Evolutionary conservation across 92 coral and sea anemone species (phyloP), one percentile per base, ranked within the genome.

Genomic region (Zoanthus gigantus): DNA sequence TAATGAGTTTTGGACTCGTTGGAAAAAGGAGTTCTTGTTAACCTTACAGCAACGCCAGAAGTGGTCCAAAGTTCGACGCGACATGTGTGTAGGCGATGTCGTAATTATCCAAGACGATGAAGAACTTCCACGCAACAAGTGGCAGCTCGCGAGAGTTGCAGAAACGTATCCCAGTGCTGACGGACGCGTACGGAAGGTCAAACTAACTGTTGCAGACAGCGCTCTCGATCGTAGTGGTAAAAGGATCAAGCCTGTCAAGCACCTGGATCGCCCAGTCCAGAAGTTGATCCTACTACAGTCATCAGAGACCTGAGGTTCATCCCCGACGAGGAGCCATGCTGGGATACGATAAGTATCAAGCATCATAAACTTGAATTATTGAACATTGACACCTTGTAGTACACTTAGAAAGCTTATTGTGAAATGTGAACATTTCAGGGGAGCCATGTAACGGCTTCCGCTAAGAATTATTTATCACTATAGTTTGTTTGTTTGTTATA

Each of bases 251-350:
- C 81, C 68, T 9, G 18, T 29, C 15, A 84, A 71, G 54, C 74
- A 48, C 84, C 74, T 89, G 85, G 89, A 89, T 10, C 85, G 79
- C 23, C 92, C 92, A 14, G 84, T 89, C 4, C 89, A 89, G 77
- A 89, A 84, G 85, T 14, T 89, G 6, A 83, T 65, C 46, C 77
- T 89, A 83, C 48, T 89, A 61, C 77, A 83, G 30, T 65, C 60
- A 58, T 23, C 53, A 16, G 83, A 79, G 68, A 68, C 87, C 67
- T 46, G 87, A 52, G 87, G 76, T 67, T 46, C 76, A 83, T 71
- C 87, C 87, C 87, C 87, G 79, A 34, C 87, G 79, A 83, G 87
- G 87, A 83, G 90, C 90, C 90, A 79, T 67, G 34, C 37, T 23
- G 23, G 54, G 34, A 56, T 31, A 81, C 30, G 66, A 81, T 61